Percentiles rank a stretch among this genome's conserved stretches.
Conservation (phyloP, 1,140 invertebrate genomes). For the Eufriesea mexicana region DNA sequence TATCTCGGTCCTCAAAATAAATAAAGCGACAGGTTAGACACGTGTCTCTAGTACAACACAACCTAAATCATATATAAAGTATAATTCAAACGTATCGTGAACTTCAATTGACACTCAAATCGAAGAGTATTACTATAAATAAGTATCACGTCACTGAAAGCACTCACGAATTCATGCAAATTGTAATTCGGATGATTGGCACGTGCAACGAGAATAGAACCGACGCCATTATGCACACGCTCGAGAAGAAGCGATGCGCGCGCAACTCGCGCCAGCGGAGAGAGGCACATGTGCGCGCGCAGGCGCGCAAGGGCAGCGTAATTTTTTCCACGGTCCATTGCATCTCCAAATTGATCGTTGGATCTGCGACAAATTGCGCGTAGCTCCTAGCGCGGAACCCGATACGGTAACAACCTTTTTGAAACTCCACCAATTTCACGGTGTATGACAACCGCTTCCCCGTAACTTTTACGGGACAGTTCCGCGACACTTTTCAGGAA, state of each 20-base stretch:
- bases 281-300: neutral
- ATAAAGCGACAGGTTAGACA: too few species aligned
- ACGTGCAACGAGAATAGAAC: neutral
- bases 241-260: neutral
- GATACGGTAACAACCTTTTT: conserved; percentile 53
- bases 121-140: too few species aligned
- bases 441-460: conserved; percentile 63
- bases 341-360: conserved; percentile 44
- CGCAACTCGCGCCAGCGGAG: neutral
- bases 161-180: too few species aligned
- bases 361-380: conserved; percentile 45
- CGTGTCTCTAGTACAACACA: too few species aligned
- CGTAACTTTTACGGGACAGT: conserved; percentile 66
- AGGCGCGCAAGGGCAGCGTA: neutral
- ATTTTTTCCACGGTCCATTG: conserved; percentile 41
- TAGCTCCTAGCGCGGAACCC: conserved; percentile 10
- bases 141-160: too few species aligned
- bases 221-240: too few species aligned
- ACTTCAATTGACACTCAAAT: too few species aligned
- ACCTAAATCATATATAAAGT: too few species aligned
- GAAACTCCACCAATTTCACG: conserved; percentile 59
- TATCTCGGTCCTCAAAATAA: too few species aligned
- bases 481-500: conserved; percentile 61
- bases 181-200: too few species aligned
- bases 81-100: too few species aligned